Evolutionary conservation across 1,140 invertebrate species (phyloP).

Genomic region (Anastrepha obliqua): DNA sequence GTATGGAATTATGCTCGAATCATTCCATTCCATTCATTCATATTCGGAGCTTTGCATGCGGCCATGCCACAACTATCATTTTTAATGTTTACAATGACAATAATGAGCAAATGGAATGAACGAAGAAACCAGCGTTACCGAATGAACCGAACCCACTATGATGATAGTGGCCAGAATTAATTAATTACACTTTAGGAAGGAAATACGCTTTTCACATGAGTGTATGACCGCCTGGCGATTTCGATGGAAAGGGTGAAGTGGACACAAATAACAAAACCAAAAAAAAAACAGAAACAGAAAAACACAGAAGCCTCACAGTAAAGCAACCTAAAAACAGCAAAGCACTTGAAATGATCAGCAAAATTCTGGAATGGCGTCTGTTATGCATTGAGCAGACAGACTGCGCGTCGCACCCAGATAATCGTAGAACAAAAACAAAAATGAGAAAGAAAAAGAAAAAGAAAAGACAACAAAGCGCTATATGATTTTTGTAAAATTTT

Average conservation of each 20-base stretch:
- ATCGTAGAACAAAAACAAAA: background rate
- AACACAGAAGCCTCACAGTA: background rate
- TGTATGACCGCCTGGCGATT: slow-evolving; percentile 52
- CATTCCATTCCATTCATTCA: background rate
- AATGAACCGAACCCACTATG: background rate
- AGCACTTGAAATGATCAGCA: background rate
- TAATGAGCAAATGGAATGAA: background rate
- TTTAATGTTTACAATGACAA: slow-evolving; percentile 43
- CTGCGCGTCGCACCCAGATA: background rate
- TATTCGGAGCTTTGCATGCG: background rate
- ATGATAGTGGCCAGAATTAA: slow-evolving; percentile 62
- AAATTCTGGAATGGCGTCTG: background rate
- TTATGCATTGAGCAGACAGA: background rate
- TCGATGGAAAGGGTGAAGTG: background rate
- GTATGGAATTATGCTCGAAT: slow-evolving; percentile 51
- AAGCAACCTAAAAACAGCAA: background rate
- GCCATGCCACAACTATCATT: background rate
- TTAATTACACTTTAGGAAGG: slow-evolving; percentile 72
- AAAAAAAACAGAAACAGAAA: background rate
- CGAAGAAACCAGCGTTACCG: background rate
- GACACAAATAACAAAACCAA: background rate
- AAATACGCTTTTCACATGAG: slow-evolving; percentile 68
- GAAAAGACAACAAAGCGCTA: background rate
- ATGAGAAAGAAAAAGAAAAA: background rate
- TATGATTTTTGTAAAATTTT: background rate